Base-by-base conservation (phyloP, 2,113 vertebrate species). In the Cyprinodon variegatus region DNA sequence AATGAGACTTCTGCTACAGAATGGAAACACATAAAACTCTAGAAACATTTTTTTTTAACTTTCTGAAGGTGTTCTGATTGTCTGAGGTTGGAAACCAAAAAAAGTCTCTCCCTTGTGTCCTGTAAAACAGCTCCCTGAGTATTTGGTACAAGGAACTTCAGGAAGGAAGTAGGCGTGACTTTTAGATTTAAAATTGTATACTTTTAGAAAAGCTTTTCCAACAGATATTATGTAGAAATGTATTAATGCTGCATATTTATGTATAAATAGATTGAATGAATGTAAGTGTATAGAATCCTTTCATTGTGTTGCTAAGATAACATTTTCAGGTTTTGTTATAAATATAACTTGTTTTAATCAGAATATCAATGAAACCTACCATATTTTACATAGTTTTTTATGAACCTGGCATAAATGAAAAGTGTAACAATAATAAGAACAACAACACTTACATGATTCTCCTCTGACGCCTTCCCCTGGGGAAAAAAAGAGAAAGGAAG, bases 381-480 rank as follows among this genome's bases (percentile, higher is more conserved):
- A 45, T 45, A 11, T 45, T 11, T 10, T 45, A 45, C 9, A 57
- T 2, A n/a, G 29, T 29, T 14, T 57, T 57, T 57, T 20, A 7
- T 6, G 3, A 45, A 45, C 43, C 43, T 6, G 11, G 43, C 72
- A 3, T 11, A 80, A 46, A 64, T 61, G 60, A 67, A 43, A 83
- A 83, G 77, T 69, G 36, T 14, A 41, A 36, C 1, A 0, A 36
- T 12, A 14, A 10, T 72, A 20, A 63, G 68, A 68, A 40, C 13
- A 76, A 59, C 17, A 57, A 13, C 77, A 93, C 93, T 92, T 80
- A 94, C 93, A 86, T 37, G 75, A n/a, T 63, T 90, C 78, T 57
- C 61, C 84, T 65, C 63, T 38, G 13, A 38, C 75, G 73, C 60
- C 66, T 22, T 66, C 81, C 67, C 73, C 91, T 93, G 81, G 66